Base-by-base conservation (phyloP, 2,113 vertebrate species). In the Megalops atlanticus region DNA sequence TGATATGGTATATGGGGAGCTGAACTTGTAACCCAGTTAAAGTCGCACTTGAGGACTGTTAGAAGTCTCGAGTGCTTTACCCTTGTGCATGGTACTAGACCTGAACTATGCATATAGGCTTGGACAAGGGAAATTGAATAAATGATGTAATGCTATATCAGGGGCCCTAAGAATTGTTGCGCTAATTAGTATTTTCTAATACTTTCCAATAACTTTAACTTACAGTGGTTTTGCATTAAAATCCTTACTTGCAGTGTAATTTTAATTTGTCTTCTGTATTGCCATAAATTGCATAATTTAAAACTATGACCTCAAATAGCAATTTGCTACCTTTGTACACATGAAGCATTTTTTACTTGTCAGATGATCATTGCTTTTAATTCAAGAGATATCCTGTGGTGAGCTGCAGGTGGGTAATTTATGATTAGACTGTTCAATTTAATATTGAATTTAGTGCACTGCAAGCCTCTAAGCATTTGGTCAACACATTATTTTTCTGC, bases 141-240 rank as follows among this genome's bases (percentile, higher is more conserved):
- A 10, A 45, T 45, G 43, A 45, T 45, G 43, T n/a, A n/a, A n/a
- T n/a, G n/a, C n/a, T n/a, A n/a, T 77, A 16, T 54, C 49, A 54
- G 33, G 47, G 38, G 35, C 18, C 35, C 36, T 10, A 12, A 6
- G 35, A 58, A 36, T 21, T 4, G 18, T 18, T 58, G 52, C 58
- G 15, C 76, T 41, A 54, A 77, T 77, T 77, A 77, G 49, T 10
- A 8, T 8, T 38, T 58, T 38, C 76, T 33, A 18, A 49, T 49
- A 8, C 31, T 10, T 54, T 24, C 18, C 49, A 54, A 3, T 54
- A 24, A 16, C 18, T 49, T 49, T 54, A 16, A 54, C 24, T 54
- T 54, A 54, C 49, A 54, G 2, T 54, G 49, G 49, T 24, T 16
- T 54, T 54, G 18, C 16, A 24, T 54, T 21, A 24, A 21, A n/a